Evolutionary conservation across 2,888 invertebrate genomes (phyloP), one percentile per base, ranked within the genome.

Genomic region (Acanthosepion esculentum): DNA sequence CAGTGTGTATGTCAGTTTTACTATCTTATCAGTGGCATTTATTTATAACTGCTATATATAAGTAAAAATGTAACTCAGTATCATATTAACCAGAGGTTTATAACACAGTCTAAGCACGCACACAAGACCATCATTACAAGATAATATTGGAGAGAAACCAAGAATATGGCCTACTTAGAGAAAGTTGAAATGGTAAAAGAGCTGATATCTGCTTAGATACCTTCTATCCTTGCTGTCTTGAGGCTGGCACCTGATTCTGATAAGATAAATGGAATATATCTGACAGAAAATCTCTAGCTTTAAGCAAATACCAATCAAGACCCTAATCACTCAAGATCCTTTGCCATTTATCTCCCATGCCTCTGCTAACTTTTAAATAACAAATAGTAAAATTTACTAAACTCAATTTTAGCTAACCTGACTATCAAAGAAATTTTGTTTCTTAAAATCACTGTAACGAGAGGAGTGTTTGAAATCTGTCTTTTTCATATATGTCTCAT

Each of bases 221-320:
- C n/a, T 78, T 78, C 78, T 78, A 78, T 78, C n/a, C 78, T 33
- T n/a, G 78, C 78, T 78, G 78, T n/a, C 78, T 78, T 78, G 78
- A 78, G 78, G 78, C n/a, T 78, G 78, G n/a, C 78, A 78, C 78
- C 78, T 78, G 78, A 78, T 78, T 78, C 78, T 78, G 78, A 78
- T 78, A 78, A 78, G 78, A 78, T 78, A 78, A 78, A n/a, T 78
- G 78, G 33, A 78, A 78, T 33, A 78, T 78, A 12, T 78, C n/a
- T 78, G n/a, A 33, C 78, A 78, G 78, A 78, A 78, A 78, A 78
- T 78, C 78, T 78, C 78, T 78, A 10, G 78, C 78, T 78, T 78
- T 78, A 15, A 78, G 78, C 78, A 33, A 78, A n/a, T 78, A 78
- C 78, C n/a, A 78, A 78, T 78, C 78, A 78, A 78, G 78, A 78